phyloP scores from a whole-genome alignment of 2,888 invertebrate genomes.

The Phyllotreta striolata region DNA sequence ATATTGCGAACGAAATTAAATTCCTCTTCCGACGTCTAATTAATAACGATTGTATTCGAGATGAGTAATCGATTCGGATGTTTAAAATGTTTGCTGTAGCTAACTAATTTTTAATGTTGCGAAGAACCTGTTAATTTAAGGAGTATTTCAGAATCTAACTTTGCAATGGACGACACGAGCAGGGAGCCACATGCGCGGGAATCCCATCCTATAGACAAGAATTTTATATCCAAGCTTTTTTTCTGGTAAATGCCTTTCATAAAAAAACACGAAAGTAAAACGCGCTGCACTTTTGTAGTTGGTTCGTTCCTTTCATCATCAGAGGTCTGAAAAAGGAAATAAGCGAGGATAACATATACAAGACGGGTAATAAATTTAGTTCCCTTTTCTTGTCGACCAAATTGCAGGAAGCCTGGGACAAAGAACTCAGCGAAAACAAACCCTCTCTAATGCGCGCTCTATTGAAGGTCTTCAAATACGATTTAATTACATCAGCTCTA shows the following conservation, averaged over 20 bases:
- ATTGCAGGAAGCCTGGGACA: conserved; percentile 55
- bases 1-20: background rate
- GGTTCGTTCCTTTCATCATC: conserved; percentile 62
- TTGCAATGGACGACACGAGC: background rate
- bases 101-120: background rate
- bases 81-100: too few relatives aligned
- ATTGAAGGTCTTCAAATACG: conserved; percentile 46
- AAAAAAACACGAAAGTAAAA: too few relatives aligned
- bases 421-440: conserved; percentile 42
- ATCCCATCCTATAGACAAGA: conserved; percentile 11
- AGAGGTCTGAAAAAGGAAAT: conserved; percentile 62
- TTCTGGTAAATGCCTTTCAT: conserved; percentile 36
- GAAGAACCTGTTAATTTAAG: too few relatives aligned
- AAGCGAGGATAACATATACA: conserved; percentile 62
- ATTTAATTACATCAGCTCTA: conserved; percentile 40
- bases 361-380: background rate
- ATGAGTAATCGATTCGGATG: background rate
- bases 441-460: conserved; percentile 51
- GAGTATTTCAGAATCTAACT: background rate
- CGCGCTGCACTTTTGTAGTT: conserved; percentile 54
- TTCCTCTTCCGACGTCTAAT: conserved; percentile 11
- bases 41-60: conserved; percentile 4
- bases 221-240: conserved; percentile 35
- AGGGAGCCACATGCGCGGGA: background rate
- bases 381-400: conserved; percentile 54